Conservation (phyloP, 1,140 invertebrate species). For the Trichonephila inaurata region DNA sequence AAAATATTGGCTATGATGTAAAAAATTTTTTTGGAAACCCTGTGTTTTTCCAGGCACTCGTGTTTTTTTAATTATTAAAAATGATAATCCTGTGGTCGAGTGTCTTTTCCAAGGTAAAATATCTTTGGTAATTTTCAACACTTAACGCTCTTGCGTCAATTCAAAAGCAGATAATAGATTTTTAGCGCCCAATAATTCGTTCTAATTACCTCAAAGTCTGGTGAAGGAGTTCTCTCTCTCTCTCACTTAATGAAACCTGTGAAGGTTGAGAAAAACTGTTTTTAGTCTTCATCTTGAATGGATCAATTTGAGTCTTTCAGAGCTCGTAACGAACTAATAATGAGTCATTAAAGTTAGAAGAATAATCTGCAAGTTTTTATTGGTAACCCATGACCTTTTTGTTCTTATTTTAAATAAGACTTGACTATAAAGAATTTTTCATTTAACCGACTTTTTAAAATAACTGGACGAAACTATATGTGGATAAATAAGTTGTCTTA, state of each 20-base stretch:
- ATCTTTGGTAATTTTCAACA: neutral
- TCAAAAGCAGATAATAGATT: neutral
- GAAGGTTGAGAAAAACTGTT: neutral
- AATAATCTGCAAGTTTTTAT: neutral
- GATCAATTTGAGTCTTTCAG: neutral
- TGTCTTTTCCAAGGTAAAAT: neutral
- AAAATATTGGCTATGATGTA: too few species aligned
- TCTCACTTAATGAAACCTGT: neutral
- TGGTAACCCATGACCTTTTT: neutral
- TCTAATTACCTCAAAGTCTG: neutral
- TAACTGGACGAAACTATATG: too few species aligned
- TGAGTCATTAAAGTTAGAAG: neutral
- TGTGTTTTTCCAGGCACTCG: too few species aligned
- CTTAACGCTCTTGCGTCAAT: neutral
- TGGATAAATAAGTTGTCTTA: too few species aligned
- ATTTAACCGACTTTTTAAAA: too few species aligned
- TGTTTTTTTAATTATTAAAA: too few species aligned
- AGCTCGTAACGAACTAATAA: neutral
- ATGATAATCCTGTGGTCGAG: neutral
- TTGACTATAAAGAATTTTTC: too few species aligned
- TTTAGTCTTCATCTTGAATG: neutral
- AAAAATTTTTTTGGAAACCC: too few species aligned
- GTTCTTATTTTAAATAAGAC: too few species aligned
- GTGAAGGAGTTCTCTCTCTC: neutral
- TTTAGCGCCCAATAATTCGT: neutral